phyloP scores from a whole-genome alignment of 2,113 vertebrate species.

The Gadus macrocephalus region DNA sequence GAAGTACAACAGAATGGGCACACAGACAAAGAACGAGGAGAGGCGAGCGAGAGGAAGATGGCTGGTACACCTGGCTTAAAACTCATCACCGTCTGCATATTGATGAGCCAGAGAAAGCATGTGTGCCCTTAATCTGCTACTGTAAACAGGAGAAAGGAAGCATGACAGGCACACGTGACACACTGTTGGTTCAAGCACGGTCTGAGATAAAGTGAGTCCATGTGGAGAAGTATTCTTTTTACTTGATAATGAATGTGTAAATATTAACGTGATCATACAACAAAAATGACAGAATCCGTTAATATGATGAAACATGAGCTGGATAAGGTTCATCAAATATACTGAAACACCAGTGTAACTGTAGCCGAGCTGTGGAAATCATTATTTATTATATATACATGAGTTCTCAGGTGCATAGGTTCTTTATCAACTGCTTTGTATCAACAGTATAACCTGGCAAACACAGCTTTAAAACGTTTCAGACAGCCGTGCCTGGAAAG shows the following conservation, averaged over 20 bases:
- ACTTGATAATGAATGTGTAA: slow-evolving; percentile 32
- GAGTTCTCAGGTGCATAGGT: slow-evolving; percentile 44
- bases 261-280: slow-evolving; percentile 27
- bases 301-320: neutral
- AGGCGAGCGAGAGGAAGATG: slow-evolving; percentile 33
- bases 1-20: slow-evolving; percentile 57
- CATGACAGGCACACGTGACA: slow-evolving; percentile 33
- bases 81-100: slow-evolving; percentile 32
- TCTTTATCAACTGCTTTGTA: slow-evolving; percentile 33
- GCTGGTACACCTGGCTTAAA: slow-evolving; percentile 44
- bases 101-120: slow-evolving; percentile 29
- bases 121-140: slow-evolving; percentile 6
- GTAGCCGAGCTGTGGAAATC: neutral
- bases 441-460: slow-evolving; percentile 37
- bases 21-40: slow-evolving; percentile 50
- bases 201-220: slow-evolving; percentile 7
- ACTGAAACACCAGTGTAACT: neutral
- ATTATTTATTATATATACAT: neutral
- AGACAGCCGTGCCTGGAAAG: slow-evolving; percentile 62
- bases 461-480: slow-evolving; percentile 49
- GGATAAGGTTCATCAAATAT: slow-evolving; percentile 13
- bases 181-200: slow-evolving; percentile 20
- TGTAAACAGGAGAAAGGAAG: slow-evolving; percentile 30
- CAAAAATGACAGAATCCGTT: neutral
- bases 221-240: neutral